These are phyloP conservation scores for Gadus macrocephalus DNA, from an alignment of 2,113 vertebrate genomes.

Conservation along the genomic window DNA sequence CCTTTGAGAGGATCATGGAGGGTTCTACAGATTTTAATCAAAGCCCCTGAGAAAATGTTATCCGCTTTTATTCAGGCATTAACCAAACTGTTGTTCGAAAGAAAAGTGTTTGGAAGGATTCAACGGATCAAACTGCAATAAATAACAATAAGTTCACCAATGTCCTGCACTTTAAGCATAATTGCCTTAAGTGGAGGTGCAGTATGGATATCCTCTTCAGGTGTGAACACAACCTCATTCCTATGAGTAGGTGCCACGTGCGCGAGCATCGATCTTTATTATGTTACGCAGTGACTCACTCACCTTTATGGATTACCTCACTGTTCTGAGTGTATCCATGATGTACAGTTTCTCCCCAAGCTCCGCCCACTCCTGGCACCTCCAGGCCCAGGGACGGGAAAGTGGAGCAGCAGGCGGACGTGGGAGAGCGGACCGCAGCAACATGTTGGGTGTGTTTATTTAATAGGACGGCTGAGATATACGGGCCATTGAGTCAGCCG, in stretches of 20 bases:
- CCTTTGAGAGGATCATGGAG: no score
- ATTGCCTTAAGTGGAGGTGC: neutral
- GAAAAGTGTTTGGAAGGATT: no score
- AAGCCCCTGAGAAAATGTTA: no score
- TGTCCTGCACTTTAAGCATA: neutral
- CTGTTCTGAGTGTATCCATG: slow-evolving; percentile 32
- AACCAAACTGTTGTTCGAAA: no score
- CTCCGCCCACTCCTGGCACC: slow-evolving; percentile 41
- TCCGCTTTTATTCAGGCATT: no score
- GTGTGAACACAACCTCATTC: neutral
- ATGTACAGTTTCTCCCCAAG: slow-evolving; percentile 39
- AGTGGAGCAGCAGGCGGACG: slow-evolving; percentile 41
- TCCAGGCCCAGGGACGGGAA: slow-evolving; percentile 41
- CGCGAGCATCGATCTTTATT: no score
- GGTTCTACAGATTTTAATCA: no score
- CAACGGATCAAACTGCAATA: no score
- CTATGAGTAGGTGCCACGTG: neutral
- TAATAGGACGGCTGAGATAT: neutral
- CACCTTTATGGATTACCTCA: slow-evolving; percentile 38
- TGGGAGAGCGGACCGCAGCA: neutral
- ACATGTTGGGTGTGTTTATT: slow-evolving; percentile 15
- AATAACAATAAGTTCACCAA: no score
- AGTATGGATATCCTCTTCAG: neutral
- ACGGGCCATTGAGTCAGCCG: neutral
- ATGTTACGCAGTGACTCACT: slow-evolving; percentile 41